Base-by-base conservation (phyloP, 2,797 vertebrate genomes). In the Microctenopoma steveboyesi region DNA sequence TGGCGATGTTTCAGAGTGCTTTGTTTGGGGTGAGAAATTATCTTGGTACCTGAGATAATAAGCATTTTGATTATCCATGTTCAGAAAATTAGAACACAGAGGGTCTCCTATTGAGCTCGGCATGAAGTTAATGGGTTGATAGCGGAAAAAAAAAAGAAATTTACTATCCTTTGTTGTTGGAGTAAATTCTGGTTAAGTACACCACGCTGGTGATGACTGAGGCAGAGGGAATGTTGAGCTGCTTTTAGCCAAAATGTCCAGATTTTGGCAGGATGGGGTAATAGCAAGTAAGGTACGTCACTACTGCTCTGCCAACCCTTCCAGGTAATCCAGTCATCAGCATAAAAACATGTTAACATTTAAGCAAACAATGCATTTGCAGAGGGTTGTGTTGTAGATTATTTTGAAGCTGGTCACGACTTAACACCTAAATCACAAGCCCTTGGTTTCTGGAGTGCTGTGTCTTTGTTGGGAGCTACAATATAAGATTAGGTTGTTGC, bases 401-500 rank as follows among this genome's bases (percentile, higher is more conserved):
- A 45, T 78, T 75, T 48, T 51, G 1, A 74, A 72, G 63, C 33
- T 11, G 10, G 69, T 81, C 80, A 79, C 54, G 51, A 74, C 60
- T 68, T 61, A 1, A 56, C 64, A 51, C 64, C 76, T 68, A 74
- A 81, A 84, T 82, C 67, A 47, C 67, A 55, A 59, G 48, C n/a
- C 63, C 37, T 69, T 52, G 40, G 40, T 50, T 50, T 75, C 43
- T 76, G 49, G 49, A 75, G 61, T 27, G 78, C 57, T 28, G 18
- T 4, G 45, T 78, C 73, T 83, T 76, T 79, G 62, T 69, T 50
- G 72, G 79, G 55, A 66, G 65, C 71, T 47, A 46, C 62, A 83
- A 78, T 74, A 70, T 14, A 74, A 84, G 75, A 87, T 80, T 61
- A 85, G 75, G 78, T 65, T 73, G 77, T 76, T 79, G 78, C 64